Percentiles rank a stretch among this genome's conserved stretches.
These are phyloP conservation scores for Trachelus tabidus DNA, from an alignment of 2,888 invertebrate genomes.

Conservation along the genomic window DNA sequence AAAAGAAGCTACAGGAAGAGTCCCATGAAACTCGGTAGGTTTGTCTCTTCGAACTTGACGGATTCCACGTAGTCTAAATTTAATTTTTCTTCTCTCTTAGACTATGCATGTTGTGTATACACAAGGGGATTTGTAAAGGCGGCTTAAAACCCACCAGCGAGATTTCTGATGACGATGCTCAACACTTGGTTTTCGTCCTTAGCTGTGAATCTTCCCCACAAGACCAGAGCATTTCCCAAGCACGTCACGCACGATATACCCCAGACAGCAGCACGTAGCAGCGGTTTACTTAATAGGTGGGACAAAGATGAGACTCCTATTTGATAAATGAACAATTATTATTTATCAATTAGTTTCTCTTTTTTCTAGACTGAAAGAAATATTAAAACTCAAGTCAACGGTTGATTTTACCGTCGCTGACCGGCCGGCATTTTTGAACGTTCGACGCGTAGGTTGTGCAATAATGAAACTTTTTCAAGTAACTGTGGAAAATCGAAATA, in stretches of 20 bases:
- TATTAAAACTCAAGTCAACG: background rate
- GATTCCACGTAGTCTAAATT: background rate
- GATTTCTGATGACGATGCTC: conserved; percentile 74
- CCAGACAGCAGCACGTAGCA: conserved; percentile 73
- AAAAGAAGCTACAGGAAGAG: conserved; percentile 8
- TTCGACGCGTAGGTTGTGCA: conserved; percentile 71
- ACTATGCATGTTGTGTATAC: background rate
- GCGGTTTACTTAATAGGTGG: conserved; percentile 71
- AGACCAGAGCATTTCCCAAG: conserved; percentile 73
- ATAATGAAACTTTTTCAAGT: conserved; percentile 74
- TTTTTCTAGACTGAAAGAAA: background rate
- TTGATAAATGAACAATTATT: conserved; percentile 42
- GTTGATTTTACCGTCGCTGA: conserved; percentile 69
- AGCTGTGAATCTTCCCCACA: conserved; percentile 72
- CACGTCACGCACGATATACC: conserved; percentile 72
- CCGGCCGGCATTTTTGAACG: conserved; percentile 71
- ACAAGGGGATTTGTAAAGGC: background rate
- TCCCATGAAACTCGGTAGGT: background rate
- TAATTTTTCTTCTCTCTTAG: background rate
- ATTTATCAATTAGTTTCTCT: conserved; percentile 22
- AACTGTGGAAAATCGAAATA: conserved; percentile 53
- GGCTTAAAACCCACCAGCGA: conserved; percentile 68
- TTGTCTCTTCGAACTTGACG: background rate
- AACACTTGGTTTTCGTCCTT: conserved; percentile 74
- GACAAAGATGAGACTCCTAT: conserved; percentile 72